Conservation (phyloP, 2,797 vertebrate genomes). For the Thamnophis elegans region DNA sequence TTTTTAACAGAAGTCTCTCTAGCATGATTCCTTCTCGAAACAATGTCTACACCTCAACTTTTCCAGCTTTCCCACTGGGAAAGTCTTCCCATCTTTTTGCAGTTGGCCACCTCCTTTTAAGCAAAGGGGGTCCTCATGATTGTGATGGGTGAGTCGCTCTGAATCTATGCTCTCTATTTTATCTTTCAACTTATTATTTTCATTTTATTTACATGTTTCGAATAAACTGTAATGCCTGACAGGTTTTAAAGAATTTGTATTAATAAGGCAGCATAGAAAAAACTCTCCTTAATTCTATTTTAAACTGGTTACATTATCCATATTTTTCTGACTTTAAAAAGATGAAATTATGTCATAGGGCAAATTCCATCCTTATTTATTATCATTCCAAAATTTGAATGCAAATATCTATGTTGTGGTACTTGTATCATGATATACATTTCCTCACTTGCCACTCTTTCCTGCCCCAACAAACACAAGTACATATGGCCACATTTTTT, state of each 20-base stretch:
- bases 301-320: neutral
- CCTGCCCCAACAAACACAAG: neutral
- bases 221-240: neutral
- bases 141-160: neutral
- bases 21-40: neutral
- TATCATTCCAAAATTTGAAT: neutral
- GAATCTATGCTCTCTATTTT: neutral
- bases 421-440: neutral
- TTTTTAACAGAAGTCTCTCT: neutral
- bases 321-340: neutral
- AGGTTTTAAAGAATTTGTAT: neutral
- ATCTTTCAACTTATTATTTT: neutral
- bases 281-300: neutral
- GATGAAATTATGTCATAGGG: neutral
- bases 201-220: neutral
- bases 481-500: neutral
- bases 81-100: neutral
- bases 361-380: neutral
- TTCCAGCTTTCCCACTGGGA: neutral
- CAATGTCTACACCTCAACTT: neutral
- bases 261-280: neutral
- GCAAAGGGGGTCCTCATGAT: neutral
- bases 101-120: neutral
- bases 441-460: neutral
- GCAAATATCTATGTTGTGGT: neutral